Evolutionary conservation across 2,888 invertebrate genomes (phyloP), one percentile per base, ranked within the genome.

Genomic region (Amphipyra tragopoginis): DNA sequence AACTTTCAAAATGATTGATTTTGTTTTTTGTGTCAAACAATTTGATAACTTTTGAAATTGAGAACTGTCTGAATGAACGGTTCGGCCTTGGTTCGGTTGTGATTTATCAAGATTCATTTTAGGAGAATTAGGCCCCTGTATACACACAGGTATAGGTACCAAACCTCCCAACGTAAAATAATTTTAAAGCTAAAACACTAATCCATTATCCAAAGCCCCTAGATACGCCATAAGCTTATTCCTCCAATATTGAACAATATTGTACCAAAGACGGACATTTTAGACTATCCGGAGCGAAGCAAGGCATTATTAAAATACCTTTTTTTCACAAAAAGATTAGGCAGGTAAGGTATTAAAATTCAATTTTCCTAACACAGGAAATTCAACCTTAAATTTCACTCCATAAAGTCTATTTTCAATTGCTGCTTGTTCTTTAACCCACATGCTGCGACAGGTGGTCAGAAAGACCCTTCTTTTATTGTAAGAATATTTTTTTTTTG

Each of bases 381-480:
- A 40, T 1, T 29, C 33, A 13, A 55, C 74, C 42, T 42, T 40
- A 39, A 0, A 0, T 0, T 0, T 0, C 0, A 10, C 0, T 0
- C 0, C 29, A 53, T 52, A 59, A 11, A 9, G 39, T 53, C 0
- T 7, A 54, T n/a, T 49, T 54, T 57, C 5, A 2, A 38, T 13
- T 58, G n/a, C 3, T 0, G 0, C 0, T 6, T 14, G 5, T 6
- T 5, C 29, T 29, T 42, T 67, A 77, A 75, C 75, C 76, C 75
- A 65, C 47, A 72, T 75, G 67, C 42, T 21, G 63, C 68, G 78
- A 76, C 76, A 76, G 76, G 76, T 76, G 76, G 76, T 77, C 78
- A 73, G 9, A 65, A 51, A 44, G 65, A 59, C 78, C 76, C 76
- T 65, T 77, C 65, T 72, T 70, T 77, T 76, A 72, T 76, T 75